These are phyloP conservation scores for Cosmopolites sordidus DNA, from an alignment of 2,888 invertebrate genomes.

Conservation along the genomic window DNA sequence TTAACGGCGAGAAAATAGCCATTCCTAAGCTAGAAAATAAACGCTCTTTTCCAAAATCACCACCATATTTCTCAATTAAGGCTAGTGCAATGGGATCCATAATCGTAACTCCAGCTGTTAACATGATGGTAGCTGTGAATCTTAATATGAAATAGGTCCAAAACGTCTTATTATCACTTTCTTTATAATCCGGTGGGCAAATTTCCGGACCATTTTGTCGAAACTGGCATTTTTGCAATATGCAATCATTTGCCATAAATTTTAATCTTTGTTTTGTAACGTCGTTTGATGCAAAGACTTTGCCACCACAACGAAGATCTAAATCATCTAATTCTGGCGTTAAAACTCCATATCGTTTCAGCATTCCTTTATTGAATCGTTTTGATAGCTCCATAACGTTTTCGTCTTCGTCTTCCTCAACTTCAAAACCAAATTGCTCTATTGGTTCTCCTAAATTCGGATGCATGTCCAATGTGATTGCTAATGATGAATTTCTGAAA, in stretches of 20 bases:
- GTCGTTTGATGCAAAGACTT: slow-evolving; percentile 64
- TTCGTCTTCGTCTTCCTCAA: slow-evolving; percentile 69
- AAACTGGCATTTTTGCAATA: slow-evolving; percentile 74
- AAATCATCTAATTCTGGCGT: slow-evolving; percentile 69
- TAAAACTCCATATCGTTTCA: slow-evolving; percentile 65
- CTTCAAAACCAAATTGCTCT: slow-evolving; percentile 71
- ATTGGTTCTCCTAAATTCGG: slow-evolving; percentile 70
- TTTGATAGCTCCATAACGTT: slow-evolving; percentile 70
- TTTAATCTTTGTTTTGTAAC: slow-evolving; percentile 58
- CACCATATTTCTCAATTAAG: slow-evolving; percentile 79
- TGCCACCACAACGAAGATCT: slow-evolving; percentile 71
- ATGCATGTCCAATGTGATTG: slow-evolving; percentile 58
- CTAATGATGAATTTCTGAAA: slow-evolving; percentile 34
- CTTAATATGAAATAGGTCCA: slow-evolving; percentile 78
- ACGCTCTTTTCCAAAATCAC: slow-evolving; percentile 77
- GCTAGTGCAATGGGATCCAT: slow-evolving; percentile 85
- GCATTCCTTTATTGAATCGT: slow-evolving; percentile 62
- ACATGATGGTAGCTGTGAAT: slow-evolving; percentile 75
- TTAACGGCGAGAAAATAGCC: slow-evolving; percentile 78
- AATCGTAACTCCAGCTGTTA: slow-evolving; percentile 80
- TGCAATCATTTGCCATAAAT: slow-evolving; percentile 64
- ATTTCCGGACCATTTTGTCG: slow-evolving; percentile 70
- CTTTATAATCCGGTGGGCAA: slow-evolving; percentile 75
- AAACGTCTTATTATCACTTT: slow-evolving; percentile 72
- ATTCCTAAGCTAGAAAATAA: slow-evolving; percentile 77